Percentiles rank a stretch among this genome's conserved stretches.
Evolutionary conservation across 1,140 invertebrate species (phyloP).

Genomic region (Meteorus sp.): DNA sequence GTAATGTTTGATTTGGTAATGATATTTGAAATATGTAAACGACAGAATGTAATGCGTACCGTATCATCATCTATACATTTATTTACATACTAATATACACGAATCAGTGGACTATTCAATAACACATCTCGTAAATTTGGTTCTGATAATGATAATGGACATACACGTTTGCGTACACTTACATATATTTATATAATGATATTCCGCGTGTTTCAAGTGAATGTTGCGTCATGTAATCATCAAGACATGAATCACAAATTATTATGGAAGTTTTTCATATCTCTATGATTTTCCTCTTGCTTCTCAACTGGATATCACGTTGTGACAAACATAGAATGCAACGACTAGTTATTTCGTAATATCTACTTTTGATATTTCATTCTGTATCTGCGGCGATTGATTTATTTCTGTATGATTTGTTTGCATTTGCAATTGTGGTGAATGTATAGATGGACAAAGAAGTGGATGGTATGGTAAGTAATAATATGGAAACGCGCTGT

Average conservation of each 20-base stretch:
- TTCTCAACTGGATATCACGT: no score
- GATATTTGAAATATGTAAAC: not conserved
- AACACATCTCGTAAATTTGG: no score
- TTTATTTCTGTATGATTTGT: conserved; percentile 43
- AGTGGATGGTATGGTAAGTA: conserved; percentile 57
- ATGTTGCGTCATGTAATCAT: no score
- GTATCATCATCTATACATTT: conserved; percentile 51
- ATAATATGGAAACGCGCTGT: conserved; percentile 55
- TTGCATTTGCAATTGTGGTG: conserved; percentile 51
- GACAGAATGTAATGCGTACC: not conserved
- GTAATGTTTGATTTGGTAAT: not conserved
- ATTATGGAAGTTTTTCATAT: no score
- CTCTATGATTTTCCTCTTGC: no score
- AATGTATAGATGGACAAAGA: conserved; percentile 50
- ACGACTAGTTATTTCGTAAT: conserved; percentile 33
- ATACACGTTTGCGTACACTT: no score
- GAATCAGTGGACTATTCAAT: no score
- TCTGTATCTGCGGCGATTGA: conserved; percentile 35
- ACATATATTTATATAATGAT: no score
- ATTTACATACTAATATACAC: conserved; percentile 59
- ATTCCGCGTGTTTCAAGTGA: no score
- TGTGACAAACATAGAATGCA: no score
- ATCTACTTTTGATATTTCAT: conserved; percentile 45
- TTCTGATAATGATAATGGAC: no score
- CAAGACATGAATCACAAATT: no score